A percentile compares a stretch with the other conserved stretches of the same genome.
Conservation (phyloP, 2,888 invertebrate species). For the Melinopterus prodromus region DNA sequence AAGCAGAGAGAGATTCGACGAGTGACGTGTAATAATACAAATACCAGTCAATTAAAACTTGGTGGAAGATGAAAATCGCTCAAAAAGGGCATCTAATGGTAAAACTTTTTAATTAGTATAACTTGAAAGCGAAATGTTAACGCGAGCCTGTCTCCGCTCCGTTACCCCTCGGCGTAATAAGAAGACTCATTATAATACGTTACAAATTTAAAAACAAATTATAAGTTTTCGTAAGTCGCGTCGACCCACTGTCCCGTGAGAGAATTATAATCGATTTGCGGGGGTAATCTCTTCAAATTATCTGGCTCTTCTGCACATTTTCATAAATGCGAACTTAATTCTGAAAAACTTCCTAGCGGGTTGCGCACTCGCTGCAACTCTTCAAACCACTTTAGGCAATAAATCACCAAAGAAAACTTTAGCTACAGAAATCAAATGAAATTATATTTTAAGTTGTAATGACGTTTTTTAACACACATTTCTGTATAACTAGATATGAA, state of each 20-base stretch:
- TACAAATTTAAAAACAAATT: not conserved
- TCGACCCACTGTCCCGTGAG: not conserved
- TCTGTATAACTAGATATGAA: too few relatives aligned
- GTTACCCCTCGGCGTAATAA: too few relatives aligned
- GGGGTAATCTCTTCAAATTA: not conserved
- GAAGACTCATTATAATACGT: not conserved
- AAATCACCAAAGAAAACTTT: not conserved
- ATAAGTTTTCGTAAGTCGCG: not conserved
- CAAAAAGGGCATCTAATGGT: not conserved
- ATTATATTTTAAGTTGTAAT: too few relatives aligned
- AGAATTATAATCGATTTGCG: not conserved
- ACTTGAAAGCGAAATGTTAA: not conserved
- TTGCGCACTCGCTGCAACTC: not conserved
- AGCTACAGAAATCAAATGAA: too few relatives aligned
- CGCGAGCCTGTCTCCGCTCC: too few relatives aligned
- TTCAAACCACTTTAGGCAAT: not conserved
- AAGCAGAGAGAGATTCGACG: not conserved
- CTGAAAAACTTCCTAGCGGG: not conserved
- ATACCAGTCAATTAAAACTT: constrained; percentile 14
- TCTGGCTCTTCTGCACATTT: constrained; percentile 4
- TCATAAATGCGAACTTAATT: not conserved
- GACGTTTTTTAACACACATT: too few relatives aligned
- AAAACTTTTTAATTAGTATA: not conserved
- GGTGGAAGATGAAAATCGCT: not conserved
- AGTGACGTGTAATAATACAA: not conserved